These are phyloP conservation scores for Petrocephalus microphthalmus DNA, from an alignment of 2,113 vertebrate genomes.

Conservation along the genomic window DNA sequence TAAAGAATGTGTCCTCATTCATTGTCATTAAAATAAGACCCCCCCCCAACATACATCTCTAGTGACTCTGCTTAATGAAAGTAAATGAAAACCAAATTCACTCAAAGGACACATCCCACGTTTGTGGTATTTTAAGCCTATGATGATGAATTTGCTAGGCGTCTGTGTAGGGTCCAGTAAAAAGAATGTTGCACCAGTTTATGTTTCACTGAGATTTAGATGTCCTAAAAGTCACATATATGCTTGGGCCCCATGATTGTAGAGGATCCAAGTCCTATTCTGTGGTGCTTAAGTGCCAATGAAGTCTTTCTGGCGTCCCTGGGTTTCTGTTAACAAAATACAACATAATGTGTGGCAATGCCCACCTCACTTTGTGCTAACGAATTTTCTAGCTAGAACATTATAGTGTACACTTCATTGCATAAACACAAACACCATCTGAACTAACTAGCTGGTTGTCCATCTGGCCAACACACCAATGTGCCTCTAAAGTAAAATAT, in stretches of 20 bases:
- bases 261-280: background rate
- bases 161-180: background rate
- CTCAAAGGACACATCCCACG: background rate
- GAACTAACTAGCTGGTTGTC: slow-evolving; percentile 1
- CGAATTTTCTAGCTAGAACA: background rate
- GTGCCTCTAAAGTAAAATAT: slow-evolving; percentile 1
- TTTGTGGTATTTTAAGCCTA: background rate
- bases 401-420: background rate
- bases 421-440: slow-evolving; percentile 1
- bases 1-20: background rate
- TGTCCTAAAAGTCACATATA: background rate
- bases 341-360: background rate
- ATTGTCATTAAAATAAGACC: background rate
- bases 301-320: background rate
- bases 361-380: background rate
- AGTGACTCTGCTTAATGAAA: background rate
- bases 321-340: background rate
- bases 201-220: background rate
- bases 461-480: background rate
- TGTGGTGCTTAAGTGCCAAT: background rate
- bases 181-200: background rate
- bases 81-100: background rate
- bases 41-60: background rate
- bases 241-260: background rate
- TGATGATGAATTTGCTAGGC: background rate